Evolutionary conservation across 1,140 invertebrate species (phyloP), one percentile per base, ranked within the genome.

Genomic region (Drosophila asahinai): DNA sequence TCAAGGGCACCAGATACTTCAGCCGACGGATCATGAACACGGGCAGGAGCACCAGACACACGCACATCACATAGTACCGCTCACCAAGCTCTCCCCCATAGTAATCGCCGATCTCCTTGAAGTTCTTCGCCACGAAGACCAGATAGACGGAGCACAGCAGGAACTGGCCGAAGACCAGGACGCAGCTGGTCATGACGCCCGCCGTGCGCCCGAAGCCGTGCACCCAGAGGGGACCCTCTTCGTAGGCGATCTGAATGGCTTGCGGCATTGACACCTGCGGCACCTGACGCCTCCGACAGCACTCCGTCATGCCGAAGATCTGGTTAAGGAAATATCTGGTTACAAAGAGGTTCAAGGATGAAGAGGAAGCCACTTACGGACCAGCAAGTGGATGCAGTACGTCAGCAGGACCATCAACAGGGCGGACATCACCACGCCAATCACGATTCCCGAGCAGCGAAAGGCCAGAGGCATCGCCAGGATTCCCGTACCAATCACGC

Each of bases 311-410:
- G 22, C 80, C 77, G 19, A 52, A 33, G 22, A 87, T 87, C 83
- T 86, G 47, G 12, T 25, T 45, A 27, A 3, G 27, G 38, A 25
- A n/a, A 17, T 36, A n/a, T 25, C 19, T 1, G 17, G 1, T 47
- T 77, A 36, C 62, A 59, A 22, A 51, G 52, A 47, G 17, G 30
- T 3, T 36, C 5, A 9, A 1, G 5, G 3, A 0, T 1, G 2
- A 14, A 60, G 38, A 36, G 15, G 40, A 14, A 48, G 51, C 33
- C 67, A 87, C 66, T 73, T 80, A 87, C 83, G 63, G 57, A 87
- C 83, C 83, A 87, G 77, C 73, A 87, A 77, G 52, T 87, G 84
- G 36, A 87, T 89, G 73, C 61, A 89, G 45, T 89, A 87, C 12
- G 83, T 87, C n/a, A 87, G 68, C 17, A 87, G 47, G 12, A 81